A percentile compares a stretch with the other conserved stretches of the same genome.
Conservation (phyloP, 2,888 invertebrate species). For the Taenaris catops region DNA sequence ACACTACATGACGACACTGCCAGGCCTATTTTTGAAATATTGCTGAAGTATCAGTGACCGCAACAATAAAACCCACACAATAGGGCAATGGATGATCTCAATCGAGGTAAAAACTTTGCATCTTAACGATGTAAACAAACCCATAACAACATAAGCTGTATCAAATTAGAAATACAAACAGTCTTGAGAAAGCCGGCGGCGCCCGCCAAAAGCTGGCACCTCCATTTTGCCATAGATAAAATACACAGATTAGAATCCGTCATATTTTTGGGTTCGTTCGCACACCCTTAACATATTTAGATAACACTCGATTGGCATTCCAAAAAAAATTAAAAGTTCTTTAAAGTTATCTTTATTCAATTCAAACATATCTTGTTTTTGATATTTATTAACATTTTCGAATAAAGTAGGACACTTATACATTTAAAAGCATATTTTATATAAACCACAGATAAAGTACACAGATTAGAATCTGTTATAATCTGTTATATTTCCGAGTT, state of each 20-base stretch:
- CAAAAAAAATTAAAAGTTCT: conserved; percentile 21
- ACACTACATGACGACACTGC: too few relatives aligned
- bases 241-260: conserved; percentile 24
- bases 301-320: conserved; percentile 41
- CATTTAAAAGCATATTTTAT: too few relatives aligned
- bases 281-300: conserved; percentile 60
- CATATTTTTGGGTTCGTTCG: conserved; percentile 45
- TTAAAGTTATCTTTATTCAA: too few relatives aligned
- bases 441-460: conserved; percentile 32
- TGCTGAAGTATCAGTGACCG: too few relatives aligned
- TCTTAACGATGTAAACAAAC: conserved; percentile 45
- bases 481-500: conserved; percentile 32
- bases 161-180: conserved; percentile 41
- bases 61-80: too few relatives aligned
- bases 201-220: conserved; percentile 55
- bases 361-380: too few relatives aligned
- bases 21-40: too few relatives aligned
- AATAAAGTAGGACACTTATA: too few relatives aligned
- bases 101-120: conserved; percentile 33
- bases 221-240: conserved; percentile 32
- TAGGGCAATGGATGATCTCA: conserved; percentile 7
- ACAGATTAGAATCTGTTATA: conserved; percentile 25
- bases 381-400: too few relatives aligned
- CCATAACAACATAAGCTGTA: conserved; percentile 36
- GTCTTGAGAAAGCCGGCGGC: conserved; percentile 44